phyloP scores from a whole-genome alignment of 1,140 invertebrate species.

The Trissolcus basalis region DNA sequence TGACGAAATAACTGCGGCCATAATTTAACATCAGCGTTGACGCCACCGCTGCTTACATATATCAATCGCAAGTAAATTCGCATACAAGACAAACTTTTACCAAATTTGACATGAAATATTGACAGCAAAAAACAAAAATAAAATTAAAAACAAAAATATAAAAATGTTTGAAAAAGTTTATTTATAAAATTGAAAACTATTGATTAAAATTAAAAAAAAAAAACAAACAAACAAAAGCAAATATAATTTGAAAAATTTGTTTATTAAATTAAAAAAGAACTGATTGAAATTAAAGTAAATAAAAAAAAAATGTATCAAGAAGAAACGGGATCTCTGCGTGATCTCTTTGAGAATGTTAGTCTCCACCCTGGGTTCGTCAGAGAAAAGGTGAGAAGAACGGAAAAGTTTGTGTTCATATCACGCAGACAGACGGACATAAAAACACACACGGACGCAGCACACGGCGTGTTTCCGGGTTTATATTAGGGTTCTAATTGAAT shows the following conservation, averaged over 20 bases:
- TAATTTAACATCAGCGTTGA: constrained; percentile 65
- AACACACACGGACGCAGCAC: not conserved
- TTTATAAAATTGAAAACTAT: constrained; percentile 7
- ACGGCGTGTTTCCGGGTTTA: constrained; percentile 40
- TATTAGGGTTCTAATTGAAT: constrained; percentile 45
- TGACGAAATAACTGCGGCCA: constrained; percentile 65
- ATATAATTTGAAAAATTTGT: too few species aligned
- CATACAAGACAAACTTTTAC: constrained; percentile 14
- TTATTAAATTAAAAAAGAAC: too few species aligned
- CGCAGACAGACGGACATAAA: not conserved
- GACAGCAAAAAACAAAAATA: not conserved
- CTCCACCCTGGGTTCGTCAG: constrained; percentile 5
- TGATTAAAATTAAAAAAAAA: constrained; percentile 13
- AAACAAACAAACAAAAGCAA: too few species aligned
- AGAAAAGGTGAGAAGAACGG: constrained; percentile 21
- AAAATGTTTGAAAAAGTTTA: not conserved
- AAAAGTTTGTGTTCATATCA: constrained; percentile 2
- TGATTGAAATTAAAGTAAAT: too few species aligned
- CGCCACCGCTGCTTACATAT: constrained; percentile 16
- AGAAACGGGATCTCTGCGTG: constrained; percentile 17
- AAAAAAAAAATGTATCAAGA: too few species aligned
- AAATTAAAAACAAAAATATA: constrained; percentile 13
- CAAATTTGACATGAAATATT: too few species aligned
- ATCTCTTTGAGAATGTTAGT: constrained; percentile 36
- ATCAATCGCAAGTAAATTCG: constrained; percentile 15